Percentiles rank a stretch among this genome's conserved stretches.
Conservation (phyloP, 2,797 vertebrate species). For the Hoplostethus atlanticus region DNA sequence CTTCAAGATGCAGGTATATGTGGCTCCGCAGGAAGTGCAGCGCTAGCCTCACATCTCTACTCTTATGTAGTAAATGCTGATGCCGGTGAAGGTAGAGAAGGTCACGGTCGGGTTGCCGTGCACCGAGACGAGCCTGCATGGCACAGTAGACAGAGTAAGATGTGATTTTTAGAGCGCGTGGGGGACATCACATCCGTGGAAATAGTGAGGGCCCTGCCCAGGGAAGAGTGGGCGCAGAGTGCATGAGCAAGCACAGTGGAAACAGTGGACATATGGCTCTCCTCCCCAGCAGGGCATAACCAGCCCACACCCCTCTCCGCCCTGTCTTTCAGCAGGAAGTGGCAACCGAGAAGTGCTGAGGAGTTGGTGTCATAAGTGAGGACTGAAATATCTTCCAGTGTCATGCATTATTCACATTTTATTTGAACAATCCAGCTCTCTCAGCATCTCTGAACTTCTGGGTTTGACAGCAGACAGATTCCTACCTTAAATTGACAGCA, state of each 20-base stretch:
- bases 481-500: background rate
- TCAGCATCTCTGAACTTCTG: background rate
- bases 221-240: conserved; percentile 2
- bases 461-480: background rate
- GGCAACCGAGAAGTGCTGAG: conserved; percentile 38
- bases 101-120: conserved; percentile 14
- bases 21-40: conserved; percentile 37
- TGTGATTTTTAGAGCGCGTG: conserved; percentile 15
- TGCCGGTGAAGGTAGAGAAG: conserved; percentile 14
- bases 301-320: conserved; percentile 13
- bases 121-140: conserved; percentile 8
- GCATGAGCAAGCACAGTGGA: conserved; percentile 10
- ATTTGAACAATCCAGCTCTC: conserved; percentile 17
- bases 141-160: conserved; percentile 21
- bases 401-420: conserved; percentile 63
- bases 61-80: conserved; percentile 47
- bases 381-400: conserved; percentile 56
- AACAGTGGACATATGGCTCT: conserved; percentile 16
- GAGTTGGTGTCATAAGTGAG: conserved; percentile 47
- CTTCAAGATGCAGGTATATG: conserved; percentile 41
- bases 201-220: conserved; percentile 19
- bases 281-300: conserved; percentile 28
- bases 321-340: conserved; percentile 28
- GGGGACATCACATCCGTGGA: conserved; percentile 27
- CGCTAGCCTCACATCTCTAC: conserved; percentile 1